phyloP scores from a whole-genome alignment of 1,140 invertebrate species.

The Hypsibius dujardini region DNA sequence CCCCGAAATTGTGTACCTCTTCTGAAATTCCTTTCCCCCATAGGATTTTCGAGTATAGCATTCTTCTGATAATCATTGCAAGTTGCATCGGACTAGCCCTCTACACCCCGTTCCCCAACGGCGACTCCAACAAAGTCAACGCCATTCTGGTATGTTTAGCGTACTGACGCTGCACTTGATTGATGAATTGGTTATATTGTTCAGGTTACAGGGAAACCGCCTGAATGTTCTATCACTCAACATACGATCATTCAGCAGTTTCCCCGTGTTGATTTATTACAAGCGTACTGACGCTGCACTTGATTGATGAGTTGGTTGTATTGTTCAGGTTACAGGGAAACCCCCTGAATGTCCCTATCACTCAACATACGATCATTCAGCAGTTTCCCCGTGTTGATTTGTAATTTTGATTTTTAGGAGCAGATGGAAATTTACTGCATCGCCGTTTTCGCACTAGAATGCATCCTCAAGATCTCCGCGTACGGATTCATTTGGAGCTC shows the following conservation, averaged over 20 bases:
- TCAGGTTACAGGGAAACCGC: background rate
- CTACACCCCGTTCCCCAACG: slow-evolving; percentile 33
- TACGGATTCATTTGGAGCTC: slow-evolving; percentile 38
- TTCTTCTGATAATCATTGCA: slow-evolving; percentile 30
- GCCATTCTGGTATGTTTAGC: slow-evolving; percentile 32
- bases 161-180: background rate
- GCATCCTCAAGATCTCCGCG: background rate
- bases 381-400: too few species aligned
- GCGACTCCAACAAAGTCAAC: slow-evolving; percentile 34
- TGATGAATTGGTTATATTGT: slow-evolving; percentile 2
- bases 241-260: too few species aligned
- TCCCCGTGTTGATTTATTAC: too few species aligned
- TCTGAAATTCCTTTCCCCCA: too few species aligned
- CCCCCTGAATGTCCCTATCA: background rate
- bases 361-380: too few species aligned
- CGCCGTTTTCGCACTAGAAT: slow-evolving; percentile 5
- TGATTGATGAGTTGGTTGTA: background rate
- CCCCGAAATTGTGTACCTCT: too few species aligned
- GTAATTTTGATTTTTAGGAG: background rate
- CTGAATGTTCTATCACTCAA: background rate
- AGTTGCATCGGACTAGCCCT: slow-evolving; percentile 36
- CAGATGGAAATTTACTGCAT: background rate
- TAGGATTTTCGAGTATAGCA: too few species aligned
- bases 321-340: background rate
- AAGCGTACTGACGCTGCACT: background rate